Base-by-base conservation (phyloP, 2,113 vertebrate species). In the Nannobrachium achirus region DNA sequence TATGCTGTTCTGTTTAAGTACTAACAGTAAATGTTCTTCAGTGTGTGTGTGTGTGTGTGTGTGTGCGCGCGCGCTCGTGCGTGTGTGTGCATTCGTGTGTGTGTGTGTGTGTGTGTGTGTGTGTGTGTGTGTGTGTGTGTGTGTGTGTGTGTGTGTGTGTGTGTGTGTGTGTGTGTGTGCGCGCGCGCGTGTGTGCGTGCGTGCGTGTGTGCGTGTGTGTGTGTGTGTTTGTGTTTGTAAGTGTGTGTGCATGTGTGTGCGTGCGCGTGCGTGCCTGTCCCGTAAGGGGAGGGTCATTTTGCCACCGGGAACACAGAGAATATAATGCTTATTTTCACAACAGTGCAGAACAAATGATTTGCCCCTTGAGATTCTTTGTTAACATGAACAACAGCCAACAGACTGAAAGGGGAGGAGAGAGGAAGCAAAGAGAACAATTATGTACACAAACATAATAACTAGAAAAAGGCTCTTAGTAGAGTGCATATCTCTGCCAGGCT, bases 301-400 rank as follows among this genome's bases (percentile, higher is more conserved):
- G 73, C 80, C 81, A 66, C 80, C 69, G 63, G 51, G 63, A 73
- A 66, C 33, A 76, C 33, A 60, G 56, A 65, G 75, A 73, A 14
- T 11, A 7, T 75, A 68, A 68, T 39, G 71, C 49, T 67, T 68
- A 14, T 52, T 84, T 63, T 79, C 58, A 41, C 71, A 76, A 80
- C 73, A 62, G 55, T 18, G 18, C 7, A 73, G 50, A 64, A 61
- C 60, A 71, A 82, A 66, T 46, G 38, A 65, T 49, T 56, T 13
- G 50, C 39, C 58, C 25, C 14, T 8, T 50, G 52, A 49, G 65
- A 63, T 56, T 40, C 71, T 75, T 75, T 68, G 58, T 16, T 63
- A 60, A 38, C 10, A 10, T 14, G 44, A 46, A 7, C 8, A 3
- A 46, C 10, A 7, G 3, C 44, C 4, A 46, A 46, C 44, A 46